Conservation (phyloP, 2,113 vertebrate genomes). For the Thunnus thynnus region DNA sequence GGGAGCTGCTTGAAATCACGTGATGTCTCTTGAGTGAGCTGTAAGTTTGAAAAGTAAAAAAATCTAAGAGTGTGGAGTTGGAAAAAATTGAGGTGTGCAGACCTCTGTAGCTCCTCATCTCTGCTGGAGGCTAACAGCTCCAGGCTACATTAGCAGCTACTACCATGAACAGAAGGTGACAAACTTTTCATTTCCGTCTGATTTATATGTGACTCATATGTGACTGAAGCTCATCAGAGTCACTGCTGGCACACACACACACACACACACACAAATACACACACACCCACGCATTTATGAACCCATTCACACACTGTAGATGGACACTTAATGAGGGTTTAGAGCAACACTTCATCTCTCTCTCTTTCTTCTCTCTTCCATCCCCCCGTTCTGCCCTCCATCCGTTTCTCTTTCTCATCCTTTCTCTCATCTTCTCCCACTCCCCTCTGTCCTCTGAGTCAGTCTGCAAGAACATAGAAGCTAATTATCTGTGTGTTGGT, state of each 20-base stretch:
- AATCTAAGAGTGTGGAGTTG: no score
- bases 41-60: no score
- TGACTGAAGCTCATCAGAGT: not conserved
- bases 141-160: no score
- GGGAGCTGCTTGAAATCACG: no score
- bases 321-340: not conserved
- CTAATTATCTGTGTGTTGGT: constrained; percentile 47
- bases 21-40: no score
- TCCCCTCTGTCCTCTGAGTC: constrained; percentile 28
- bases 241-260: not conserved
- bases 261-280: not conserved
- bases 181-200: not conserved
- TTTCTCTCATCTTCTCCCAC: constrained; percentile 2
- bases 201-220: not conserved
- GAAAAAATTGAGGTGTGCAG: no score
- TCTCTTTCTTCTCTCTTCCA: not conserved
- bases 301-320: not conserved
- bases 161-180: no score
- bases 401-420: not conserved
- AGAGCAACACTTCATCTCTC: not conserved
- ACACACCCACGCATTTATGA: not conserved
- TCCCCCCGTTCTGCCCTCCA: no score
- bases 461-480: constrained; percentile 18
- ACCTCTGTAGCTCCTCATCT: no score
- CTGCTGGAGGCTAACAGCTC: no score